phyloP scores from a whole-genome alignment of 2,888 invertebrate species.

The Mactromeris polynyma region DNA sequence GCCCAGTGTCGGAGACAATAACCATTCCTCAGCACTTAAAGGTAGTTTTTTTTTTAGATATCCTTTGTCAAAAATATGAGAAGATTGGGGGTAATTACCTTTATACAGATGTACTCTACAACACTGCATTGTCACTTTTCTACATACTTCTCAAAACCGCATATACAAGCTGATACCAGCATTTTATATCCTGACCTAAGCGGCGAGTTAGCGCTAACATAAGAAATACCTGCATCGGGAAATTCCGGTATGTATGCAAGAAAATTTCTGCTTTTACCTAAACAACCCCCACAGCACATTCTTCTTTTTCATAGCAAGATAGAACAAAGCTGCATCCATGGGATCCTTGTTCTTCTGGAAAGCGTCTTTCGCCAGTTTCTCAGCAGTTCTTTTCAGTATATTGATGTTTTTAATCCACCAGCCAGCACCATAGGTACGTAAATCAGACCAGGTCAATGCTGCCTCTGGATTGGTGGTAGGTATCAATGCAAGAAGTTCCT shows the following conservation, averaged over 20 bases:
- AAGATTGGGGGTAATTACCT: too few species aligned
- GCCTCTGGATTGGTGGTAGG: conserved; percentile 89
- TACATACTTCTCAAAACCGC: too few species aligned
- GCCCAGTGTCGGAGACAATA: too few species aligned
- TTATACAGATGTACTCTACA: too few species aligned
- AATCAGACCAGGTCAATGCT: conserved; percentile 93
- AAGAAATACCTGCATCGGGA: too few species aligned
- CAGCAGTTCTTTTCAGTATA: conserved; percentile 94
- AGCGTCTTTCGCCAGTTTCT: conserved; percentile 96
- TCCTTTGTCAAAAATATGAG: too few species aligned
- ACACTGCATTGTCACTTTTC: too few species aligned
- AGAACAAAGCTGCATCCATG: conserved; percentile 98
- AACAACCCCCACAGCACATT: conserved; percentile 98
- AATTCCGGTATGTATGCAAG: not conserved
- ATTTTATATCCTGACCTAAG: too few species aligned
- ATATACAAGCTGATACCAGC: too few species aligned
- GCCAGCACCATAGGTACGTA: conserved; percentile 96
- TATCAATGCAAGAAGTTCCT: conserved; percentile 94
- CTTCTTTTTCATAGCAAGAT: conserved; percentile 99
- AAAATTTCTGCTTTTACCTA: conserved; percentile 83
- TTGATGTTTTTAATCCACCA: conserved; percentile 98
- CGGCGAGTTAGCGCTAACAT: too few species aligned
- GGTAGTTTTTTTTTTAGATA: too few species aligned
- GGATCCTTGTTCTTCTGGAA: conserved; percentile 97
- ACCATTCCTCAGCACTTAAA: too few species aligned